Base-by-base conservation (phyloP, 2,113 vertebrate species). In the Ochotona princeps region DNA sequence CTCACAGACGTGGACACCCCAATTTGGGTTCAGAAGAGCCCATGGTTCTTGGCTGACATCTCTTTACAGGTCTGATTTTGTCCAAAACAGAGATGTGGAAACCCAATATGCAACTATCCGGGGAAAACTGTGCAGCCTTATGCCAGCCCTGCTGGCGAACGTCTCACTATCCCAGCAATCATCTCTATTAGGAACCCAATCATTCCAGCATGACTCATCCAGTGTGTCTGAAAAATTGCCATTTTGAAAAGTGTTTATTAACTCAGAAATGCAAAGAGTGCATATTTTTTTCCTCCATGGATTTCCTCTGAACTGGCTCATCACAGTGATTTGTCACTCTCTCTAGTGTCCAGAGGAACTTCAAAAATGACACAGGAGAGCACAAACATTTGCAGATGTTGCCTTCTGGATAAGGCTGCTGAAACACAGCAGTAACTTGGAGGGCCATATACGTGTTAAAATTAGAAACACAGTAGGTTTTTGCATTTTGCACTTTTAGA, bases 11-110 rank as follows among this genome's bases (percentile, higher is more conserved):
- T 85, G 38, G 15, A 35, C 25, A 30, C 15, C 7, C 38, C 14
- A 10, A 15, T 76, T n/a, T 51, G 7, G 17, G 65, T 38, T 30
- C 23, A 65, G 65, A 83, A 72, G 5, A 38, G 13, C 30, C 54
- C 2, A 0, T 11, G 65, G 47, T 26, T 12, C 61, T 74, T 47
- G 76, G 18, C 21, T 3, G 1, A 0, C 0, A 0, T 5, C 86
- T 5, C n/a, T 5, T 38, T 1, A 8, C 17, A 38, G 5, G 54
- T 72, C 20, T 26, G 13, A 13, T 54, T 35, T 78, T 47, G 79
- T 23, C 17, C 57, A 78, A 44, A n/a, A 20, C 23, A 23, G 61
- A 20, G 21, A 65, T 25, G 3, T 63, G 47, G 26, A 47, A 75
- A 28, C 44, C 6, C 49, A 35, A 0, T 14, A 28, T 26, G 75